Evolutionary conservation across 2,888 invertebrate genomes (phyloP).

Genomic region (Nasonovia ribisnigri): DNA sequence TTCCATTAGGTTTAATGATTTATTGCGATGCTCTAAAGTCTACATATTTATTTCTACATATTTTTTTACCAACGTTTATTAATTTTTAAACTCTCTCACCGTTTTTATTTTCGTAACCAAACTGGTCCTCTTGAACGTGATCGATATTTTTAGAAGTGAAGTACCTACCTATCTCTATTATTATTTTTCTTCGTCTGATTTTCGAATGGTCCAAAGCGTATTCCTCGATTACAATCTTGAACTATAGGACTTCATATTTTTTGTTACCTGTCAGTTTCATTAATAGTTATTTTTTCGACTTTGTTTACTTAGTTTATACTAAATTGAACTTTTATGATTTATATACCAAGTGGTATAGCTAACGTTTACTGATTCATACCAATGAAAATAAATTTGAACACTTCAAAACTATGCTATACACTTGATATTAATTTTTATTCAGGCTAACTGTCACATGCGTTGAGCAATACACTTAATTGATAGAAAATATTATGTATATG

Average conservation of each 20-base stretch:
- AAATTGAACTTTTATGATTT: background rate
- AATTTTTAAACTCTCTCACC: background rate
- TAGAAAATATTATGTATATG: too few species aligned
- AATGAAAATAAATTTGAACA: background rate
- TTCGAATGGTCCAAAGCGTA: background rate
- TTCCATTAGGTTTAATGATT: background rate
- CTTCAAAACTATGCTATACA: background rate
- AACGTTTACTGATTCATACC: background rate
- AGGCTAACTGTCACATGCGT: background rate
- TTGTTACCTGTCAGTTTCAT: background rate
- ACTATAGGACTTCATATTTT: background rate
- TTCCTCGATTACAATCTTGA: background rate
- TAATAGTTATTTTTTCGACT: background rate
- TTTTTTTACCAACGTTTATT: background rate
- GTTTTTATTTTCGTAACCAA: background rate
- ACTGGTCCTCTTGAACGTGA: background rate
- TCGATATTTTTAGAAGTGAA: conserved; percentile 3
- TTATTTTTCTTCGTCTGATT: background rate
- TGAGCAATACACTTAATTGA: background rate
- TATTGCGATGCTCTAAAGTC: background rate
- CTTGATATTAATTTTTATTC: background rate
- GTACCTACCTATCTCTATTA: background rate
- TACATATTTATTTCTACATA: background rate
- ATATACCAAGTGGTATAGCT: background rate
- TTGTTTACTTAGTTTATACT: background rate